phyloP scores from a whole-genome alignment of 2,797 vertebrate genomes.

The Petrocephalus schoutedeni region DNA sequence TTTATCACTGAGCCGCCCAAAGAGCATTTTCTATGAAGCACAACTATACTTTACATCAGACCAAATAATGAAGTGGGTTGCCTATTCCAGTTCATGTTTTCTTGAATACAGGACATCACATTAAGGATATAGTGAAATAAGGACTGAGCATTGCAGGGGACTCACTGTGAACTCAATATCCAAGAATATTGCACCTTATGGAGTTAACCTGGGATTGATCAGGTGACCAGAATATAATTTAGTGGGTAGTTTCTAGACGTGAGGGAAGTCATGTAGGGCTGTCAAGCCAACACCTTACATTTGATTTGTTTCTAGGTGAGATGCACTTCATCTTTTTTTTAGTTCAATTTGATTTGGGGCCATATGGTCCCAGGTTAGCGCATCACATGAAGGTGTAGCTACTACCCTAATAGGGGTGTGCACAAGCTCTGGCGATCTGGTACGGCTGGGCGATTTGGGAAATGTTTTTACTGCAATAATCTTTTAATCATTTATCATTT shows the following conservation, averaged over 20 bases:
- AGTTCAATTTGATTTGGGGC: not conserved
- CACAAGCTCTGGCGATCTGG: not conserved
- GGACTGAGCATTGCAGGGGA: not conserved
- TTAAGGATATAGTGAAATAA: not conserved
- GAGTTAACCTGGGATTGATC: not conserved
- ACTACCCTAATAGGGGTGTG: not conserved
- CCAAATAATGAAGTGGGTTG: conserved; percentile 12
- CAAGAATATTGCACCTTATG: not conserved
- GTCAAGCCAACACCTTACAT: not conserved
- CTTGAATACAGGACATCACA: not conserved
- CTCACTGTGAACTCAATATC: not conserved
- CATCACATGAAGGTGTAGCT: not conserved
- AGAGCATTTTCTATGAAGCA: conserved; percentile 22
- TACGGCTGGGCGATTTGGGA: not conserved
- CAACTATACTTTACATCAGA: conserved; percentile 15
- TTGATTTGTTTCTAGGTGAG: not conserved
- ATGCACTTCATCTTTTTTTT: not conserved
- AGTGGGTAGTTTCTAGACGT: not conserved
- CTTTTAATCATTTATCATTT: no score
- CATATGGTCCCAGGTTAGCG: not conserved
- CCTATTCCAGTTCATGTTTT: not conserved
- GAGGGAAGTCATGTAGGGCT: not conserved
- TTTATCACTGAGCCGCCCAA: conserved; percentile 27
- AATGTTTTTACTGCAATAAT: not conserved
- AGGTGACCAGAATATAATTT: not conserved